Evolutionary conservation across 2,113 vertebrate species (phyloP).

Genomic region (Saccopteryx bilineata): DNA sequence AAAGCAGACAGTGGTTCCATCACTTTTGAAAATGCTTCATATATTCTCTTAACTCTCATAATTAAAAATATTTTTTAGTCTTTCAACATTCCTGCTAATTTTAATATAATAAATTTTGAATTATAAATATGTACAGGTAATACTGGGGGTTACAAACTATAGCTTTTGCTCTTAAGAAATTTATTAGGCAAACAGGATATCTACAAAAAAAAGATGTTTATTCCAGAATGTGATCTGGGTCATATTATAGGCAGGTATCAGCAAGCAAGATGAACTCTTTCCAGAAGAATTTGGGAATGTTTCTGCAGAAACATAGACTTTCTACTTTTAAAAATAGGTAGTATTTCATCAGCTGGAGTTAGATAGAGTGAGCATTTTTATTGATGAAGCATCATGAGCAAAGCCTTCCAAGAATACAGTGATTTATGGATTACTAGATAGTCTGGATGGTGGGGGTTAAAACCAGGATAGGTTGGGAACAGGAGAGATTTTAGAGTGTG

Average conservation of each 20-base stretch:
- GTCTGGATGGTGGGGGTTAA: not conserved
- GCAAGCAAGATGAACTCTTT: not conserved
- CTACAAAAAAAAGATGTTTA: not conserved
- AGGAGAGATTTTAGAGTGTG: constrained; percentile 8
- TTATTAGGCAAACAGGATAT: not conserved
- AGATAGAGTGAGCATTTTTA: not conserved
- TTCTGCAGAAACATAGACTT: not conserved
- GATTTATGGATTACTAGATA: not conserved
- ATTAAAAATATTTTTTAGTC: constrained; percentile 16
- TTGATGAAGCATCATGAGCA: not conserved
- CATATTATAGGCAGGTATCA: not conserved
- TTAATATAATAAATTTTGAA: not conserved
- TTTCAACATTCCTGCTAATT: constrained; percentile 13
- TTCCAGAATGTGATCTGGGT: not conserved
- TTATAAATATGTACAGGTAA: constrained; percentile 13
- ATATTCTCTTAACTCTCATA: not conserved
- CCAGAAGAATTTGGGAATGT: not conserved
- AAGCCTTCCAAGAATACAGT: not conserved
- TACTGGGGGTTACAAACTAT: not conserved
- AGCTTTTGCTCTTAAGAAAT: constrained; percentile 9
- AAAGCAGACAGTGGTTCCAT: not conserved
- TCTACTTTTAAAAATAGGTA: not conserved
- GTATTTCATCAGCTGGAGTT: not conserved
- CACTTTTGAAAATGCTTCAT: not conserved
- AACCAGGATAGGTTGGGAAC: not conserved